These are phyloP conservation scores for Brenthis hecate DNA, from an alignment of 2,888 invertebrate species.

Conservation along the genomic window DNA sequence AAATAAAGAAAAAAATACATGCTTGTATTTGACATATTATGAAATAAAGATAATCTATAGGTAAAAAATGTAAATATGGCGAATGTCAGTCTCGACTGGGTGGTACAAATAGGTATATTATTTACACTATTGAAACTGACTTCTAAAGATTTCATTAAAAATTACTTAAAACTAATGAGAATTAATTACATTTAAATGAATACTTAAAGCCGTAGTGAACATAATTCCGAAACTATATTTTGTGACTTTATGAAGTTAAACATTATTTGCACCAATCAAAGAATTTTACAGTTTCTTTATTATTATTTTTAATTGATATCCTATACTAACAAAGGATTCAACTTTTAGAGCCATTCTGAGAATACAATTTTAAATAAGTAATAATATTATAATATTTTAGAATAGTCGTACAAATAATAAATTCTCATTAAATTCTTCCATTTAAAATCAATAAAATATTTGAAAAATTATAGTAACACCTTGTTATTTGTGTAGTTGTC, in stretches of 20 bases:
- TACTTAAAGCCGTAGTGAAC: conserved; percentile 22
- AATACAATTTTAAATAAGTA: no score
- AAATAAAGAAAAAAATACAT: conserved; percentile 3
- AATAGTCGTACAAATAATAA: no score
- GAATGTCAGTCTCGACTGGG: conserved; percentile 71
- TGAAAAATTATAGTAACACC: conserved; percentile 4
- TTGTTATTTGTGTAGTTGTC: background rate
- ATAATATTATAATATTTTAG: no score
- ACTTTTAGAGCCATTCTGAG: no score
- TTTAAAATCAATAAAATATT: conserved; percentile 14
- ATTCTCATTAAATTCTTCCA: background rate
- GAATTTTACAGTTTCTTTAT: no score
- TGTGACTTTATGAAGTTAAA: conserved; percentile 2
- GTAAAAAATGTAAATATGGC: conserved; percentile 56
- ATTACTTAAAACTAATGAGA: conserved; percentile 35
- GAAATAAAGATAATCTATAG: conserved; percentile 23
- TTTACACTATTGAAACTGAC: conserved; percentile 62
- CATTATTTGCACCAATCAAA: background rate
- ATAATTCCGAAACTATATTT: conserved; percentile 5
- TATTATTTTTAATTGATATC: no score
- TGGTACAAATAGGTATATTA: conserved; percentile 54
- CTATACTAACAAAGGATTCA: no score
- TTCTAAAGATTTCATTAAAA: conserved; percentile 29
- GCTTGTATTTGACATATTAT: conserved; percentile 15
- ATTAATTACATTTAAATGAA: conserved; percentile 22